phyloP scores from a whole-genome alignment of 92 coral and sea anemone genomes.

The Zoanthus gigantus region DNA sequence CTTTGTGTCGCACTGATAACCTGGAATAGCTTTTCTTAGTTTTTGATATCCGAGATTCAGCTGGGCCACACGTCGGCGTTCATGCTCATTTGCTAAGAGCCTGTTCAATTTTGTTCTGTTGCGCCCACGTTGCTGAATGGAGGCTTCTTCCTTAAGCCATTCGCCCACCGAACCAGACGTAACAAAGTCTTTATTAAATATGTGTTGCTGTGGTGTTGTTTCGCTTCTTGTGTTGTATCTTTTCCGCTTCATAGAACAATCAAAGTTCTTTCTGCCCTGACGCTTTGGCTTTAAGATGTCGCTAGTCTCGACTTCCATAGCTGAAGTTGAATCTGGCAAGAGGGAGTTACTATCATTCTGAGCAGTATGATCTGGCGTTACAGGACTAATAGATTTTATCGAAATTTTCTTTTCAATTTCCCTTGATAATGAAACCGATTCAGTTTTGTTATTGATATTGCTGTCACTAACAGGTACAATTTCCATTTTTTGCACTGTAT shows the following conservation, averaged over 20 bases:
- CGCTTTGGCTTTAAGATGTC: neutral
- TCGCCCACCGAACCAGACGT: slow-evolving; percentile 57
- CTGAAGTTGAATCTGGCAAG: neutral
- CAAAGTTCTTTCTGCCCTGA: neutral
- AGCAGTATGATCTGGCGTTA: neutral
- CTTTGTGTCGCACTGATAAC: slow-evolving; percentile 92
- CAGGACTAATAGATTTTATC: slow-evolving; percentile 12
- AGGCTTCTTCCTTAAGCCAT: slow-evolving; percentile 63
- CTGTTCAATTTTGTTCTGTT: slow-evolving; percentile 83
- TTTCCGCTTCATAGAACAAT: slow-evolving; percentile 19
- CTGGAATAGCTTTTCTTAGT: slow-evolving; percentile 83
- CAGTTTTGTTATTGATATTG: neutral
- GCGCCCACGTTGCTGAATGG: slow-evolving; percentile 55
- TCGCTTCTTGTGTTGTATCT: slow-evolving; percentile 76
- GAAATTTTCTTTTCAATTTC: neutral
- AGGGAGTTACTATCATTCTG: neutral
- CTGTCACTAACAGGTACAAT: neutral
- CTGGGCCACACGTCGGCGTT: slow-evolving; percentile 87
- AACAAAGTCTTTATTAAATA: slow-evolving; percentile 64
- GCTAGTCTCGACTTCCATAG: neutral
- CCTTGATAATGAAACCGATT: neutral
- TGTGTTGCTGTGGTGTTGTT: slow-evolving; percentile 62
- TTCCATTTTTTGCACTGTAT: neutral
- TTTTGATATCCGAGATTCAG: slow-evolving; percentile 86
- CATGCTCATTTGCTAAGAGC: slow-evolving; percentile 89